Conservation (phyloP, 2,888 invertebrate species). For the Coleophora flavipennella region DNA sequence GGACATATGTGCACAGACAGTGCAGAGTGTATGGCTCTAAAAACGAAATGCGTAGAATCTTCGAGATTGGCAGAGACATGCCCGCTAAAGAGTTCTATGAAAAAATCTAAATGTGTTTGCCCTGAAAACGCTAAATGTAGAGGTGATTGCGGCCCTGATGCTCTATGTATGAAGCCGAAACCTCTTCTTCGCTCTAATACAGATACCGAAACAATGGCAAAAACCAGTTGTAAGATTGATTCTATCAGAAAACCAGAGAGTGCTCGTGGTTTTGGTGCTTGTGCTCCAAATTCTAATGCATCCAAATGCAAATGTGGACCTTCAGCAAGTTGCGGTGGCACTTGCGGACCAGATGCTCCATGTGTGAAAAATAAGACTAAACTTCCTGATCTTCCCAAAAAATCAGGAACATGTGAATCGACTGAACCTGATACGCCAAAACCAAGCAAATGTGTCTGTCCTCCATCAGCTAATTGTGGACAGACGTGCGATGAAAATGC, state of each 20-base stretch:
- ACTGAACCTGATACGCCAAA: neutral
- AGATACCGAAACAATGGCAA: neutral
- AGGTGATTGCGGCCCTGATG: neutral
- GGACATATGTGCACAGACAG: neutral
- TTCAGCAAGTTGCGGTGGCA: neutral
- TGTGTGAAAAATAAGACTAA: neutral
- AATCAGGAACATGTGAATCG: too few relatives aligned
- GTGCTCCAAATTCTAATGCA: neutral
- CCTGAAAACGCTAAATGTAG: neutral
- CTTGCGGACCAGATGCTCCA: neutral
- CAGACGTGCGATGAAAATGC: neutral
- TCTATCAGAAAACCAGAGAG: constrained; percentile 1
- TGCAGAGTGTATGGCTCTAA: neutral
- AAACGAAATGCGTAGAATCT: constrained; percentile 1
- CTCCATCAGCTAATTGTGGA: constrained; percentile 1
- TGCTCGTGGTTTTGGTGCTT: constrained; percentile 8
- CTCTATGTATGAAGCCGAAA: constrained; percentile 2
- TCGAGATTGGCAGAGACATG: too few relatives aligned
- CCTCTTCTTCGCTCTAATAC: neutral
- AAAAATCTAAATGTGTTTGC: too few relatives aligned
- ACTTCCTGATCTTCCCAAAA: too few relatives aligned
- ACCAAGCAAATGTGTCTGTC: neutral
- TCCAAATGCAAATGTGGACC: too few relatives aligned
- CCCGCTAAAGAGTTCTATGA: too few relatives aligned
- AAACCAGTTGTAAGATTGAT: neutral